Base-by-base conservation (phyloP, 2,888 invertebrate genomes). In the Tridacna gigas region DNA sequence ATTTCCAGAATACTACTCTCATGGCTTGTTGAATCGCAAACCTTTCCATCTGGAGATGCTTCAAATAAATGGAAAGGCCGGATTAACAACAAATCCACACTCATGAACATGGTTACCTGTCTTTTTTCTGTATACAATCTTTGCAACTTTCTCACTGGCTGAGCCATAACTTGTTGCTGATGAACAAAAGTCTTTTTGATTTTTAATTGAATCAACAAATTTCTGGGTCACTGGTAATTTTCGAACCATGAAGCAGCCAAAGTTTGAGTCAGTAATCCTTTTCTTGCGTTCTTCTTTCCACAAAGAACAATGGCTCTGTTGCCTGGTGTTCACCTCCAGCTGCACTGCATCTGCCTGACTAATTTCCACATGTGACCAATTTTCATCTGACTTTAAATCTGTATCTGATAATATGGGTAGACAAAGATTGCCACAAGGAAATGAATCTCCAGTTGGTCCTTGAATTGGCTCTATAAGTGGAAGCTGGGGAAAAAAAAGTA, bases 21-120 rank as follows among this genome's bases (percentile, higher is more conserved):
- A n/a, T n/a, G n/a, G n/a, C n/a, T n/a, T n/a, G n/a, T n/a, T n/a
- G n/a, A 67, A 4, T 80, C 83, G 60, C 84, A 85, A 7, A 87
- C 79, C 63, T 85, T 83, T 15, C 67, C 82, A 67, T 85, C 80
- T 67, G 82, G 84, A 13, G 83, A 69, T 9, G 84, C 88, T 15
- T 80, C 84, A 22, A n/a, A 87, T 69, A 67, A 80, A 84, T 22
- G 87, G 79, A 60, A 85, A 87, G 15, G 28, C 25, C 18, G 73
- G 69, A 61, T 82, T 87, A 0, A 87, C 73, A 15, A 87, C 26
- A 28, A 85, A 65, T 12, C 84, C 84, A 80, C 84, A 85, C 20
- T 80, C 82, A 76, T 86, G 86, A 26, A 83, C 83, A 83, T 83
- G 82, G 65, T 82, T 79, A 0, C 47, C n/a, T 45, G 77, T 79